A percentile compares a stretch with the other conserved stretches of the same genome.
These are phyloP conservation scores for Aphelocoma coerulescens DNA, from an alignment of 2,113 vertebrate species.

Conservation along the genomic window DNA sequence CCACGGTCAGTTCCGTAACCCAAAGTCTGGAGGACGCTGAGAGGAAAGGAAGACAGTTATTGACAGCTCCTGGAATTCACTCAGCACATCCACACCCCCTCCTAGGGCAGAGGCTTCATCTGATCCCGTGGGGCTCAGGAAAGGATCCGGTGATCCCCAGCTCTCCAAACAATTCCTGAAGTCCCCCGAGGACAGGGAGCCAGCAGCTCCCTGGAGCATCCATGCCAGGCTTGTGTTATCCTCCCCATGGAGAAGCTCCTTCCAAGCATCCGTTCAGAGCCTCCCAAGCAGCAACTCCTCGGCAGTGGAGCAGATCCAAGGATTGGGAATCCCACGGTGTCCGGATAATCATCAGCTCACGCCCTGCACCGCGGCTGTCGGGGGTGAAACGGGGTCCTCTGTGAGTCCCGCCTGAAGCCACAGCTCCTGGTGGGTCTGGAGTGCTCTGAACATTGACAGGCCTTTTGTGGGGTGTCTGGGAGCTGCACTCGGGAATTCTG, in stretches of 20 bases:
- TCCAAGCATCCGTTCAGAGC: not conserved
- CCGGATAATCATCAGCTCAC: fast-evolving
- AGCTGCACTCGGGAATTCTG: too few species aligned
- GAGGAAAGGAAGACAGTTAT: not conserved
- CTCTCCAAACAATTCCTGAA: not conserved
- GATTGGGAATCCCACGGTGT: not conserved
- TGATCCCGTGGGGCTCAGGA: not conserved
- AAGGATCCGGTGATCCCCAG: fast-evolving
- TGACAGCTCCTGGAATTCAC: not conserved
- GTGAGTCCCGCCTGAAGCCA: not conserved
- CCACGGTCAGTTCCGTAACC: not conserved
- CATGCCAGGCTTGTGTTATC: fast-evolving
- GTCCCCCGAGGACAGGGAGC: not conserved
- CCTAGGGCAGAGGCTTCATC: not conserved
- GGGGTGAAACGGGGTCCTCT: fast-evolving
- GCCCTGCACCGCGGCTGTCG: fast-evolving
- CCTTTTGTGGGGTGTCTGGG: not conserved
- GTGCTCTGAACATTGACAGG: fast-evolving
- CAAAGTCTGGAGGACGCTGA: not conserved
- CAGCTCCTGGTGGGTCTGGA: fast-evolving
- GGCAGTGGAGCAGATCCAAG: not conserved
- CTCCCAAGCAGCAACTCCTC: too few species aligned
- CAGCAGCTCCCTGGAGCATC: not conserved
- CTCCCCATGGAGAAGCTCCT: fast-evolving
- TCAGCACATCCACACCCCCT: fast-evolving